Evolutionary conservation across 2,888 invertebrate species (phyloP), one percentile per base, ranked within the genome.

Genomic region (Oscheius onirici): DNA sequence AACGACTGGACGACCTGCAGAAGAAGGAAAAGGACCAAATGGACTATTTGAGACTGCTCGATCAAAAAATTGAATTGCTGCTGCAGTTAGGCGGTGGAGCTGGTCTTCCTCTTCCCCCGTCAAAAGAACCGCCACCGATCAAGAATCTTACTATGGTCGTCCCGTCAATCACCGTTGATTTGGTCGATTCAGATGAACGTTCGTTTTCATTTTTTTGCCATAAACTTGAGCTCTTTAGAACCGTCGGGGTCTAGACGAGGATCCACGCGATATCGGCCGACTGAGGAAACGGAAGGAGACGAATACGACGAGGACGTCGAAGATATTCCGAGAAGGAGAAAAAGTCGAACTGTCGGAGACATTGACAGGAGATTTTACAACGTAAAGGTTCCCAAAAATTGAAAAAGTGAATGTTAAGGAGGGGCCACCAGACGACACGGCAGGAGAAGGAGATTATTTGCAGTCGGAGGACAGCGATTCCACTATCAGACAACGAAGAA

Each of bases 1-100:
- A 74, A 34, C 71, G 76, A 40, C 67, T 84, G 55, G 83, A 81
- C 41, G 51, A 51, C 15, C 76, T 84, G 65, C 83, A 84, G 34
- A 55, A 52, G 10, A 67, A 73, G 68, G 80, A 83, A 17, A 76
- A 72, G 65, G 82, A 83, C 20, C 75, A 82, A 26, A 67, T 83
- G 58, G 75, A 74, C 11, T 72, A 78, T 54, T 58, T 83, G 57
- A 58, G 80, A 8, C 79, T 82, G 24, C 76, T 83, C 63, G 81
- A 72, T 52, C 58, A 49, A 13, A 76, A 76, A 66, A 44, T 78
- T 15, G 58, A 58, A 10, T 67, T 68, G 2, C 28, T 71, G 17
- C 60, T 71, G 6, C 69, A 69, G 46, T 40, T 69, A 20, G 63
- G 49, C 13, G 63, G 63, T 24, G 63, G 46, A 28, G 17, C 67